Evolutionary conservation across 2,888 invertebrate species (phyloP), one percentile per base, ranked within the genome.

Genomic region (Rhingia campestris): DNA sequence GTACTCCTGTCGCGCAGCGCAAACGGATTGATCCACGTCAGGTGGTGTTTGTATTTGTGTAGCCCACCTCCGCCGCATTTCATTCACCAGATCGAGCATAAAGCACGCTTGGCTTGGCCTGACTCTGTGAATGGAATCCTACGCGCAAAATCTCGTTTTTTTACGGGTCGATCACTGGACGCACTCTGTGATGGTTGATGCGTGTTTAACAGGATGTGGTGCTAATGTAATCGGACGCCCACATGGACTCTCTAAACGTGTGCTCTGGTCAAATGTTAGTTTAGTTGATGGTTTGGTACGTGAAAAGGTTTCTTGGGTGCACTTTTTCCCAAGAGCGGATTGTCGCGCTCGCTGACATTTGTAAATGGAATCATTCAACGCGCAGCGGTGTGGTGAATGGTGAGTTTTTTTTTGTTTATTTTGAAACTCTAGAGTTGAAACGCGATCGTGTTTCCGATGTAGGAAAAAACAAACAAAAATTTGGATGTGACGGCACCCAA

Each of bases 161-260:
- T 63, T 70, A 35, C 41, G 54, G 47, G 63, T 69, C 43, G 39
- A 47, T 32, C 69, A 54, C 47, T 67, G 67, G 54, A 79, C 54
- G 64, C 66, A 79, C 45, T 51, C 54, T 43, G 14, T 33, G 9
- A 5, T 37, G 10, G 22, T 33, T 56, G 37, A 66, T 74, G 74
- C 74, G 64, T 73, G 59, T 69, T 53, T 47, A 73, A 73, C 82
- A 82, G 82, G 82, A 82, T 82, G 63, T 69, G 33, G 54, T 58
- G 63, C 70, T 47, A 76, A 81, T 82, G 73, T 64, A 82, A 79
- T 58, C 58, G 39, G 9, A 73, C 63, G 37, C 79, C 81, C 58
- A 82, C 82, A 45, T 63, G 33, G 54, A 32, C 58, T 54, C 59
- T 76, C 76, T 39, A 47, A 66, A 69, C 41, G 10, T 49, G 9